phyloP scores from a whole-genome alignment of 2,888 invertebrate species.

The Eurytoma adleriae region DNA sequence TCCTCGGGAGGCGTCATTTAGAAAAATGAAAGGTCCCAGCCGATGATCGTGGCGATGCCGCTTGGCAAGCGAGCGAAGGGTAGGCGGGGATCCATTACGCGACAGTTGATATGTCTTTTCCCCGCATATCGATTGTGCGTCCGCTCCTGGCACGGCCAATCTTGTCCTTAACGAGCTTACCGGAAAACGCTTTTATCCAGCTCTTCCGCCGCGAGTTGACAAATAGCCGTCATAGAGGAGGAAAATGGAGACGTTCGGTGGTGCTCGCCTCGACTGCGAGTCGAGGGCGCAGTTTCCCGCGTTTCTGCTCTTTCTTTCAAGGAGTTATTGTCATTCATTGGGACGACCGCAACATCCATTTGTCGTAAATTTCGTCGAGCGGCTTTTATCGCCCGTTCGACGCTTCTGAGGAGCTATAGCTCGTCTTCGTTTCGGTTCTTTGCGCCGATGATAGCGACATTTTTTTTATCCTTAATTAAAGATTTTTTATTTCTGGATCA shows the following conservation, averaged over 20 bases:
- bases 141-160: conserved; percentile 28
- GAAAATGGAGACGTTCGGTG: conserved; percentile 31
- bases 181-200: conserved; percentile 57
- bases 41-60: neutral
- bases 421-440: neutral
- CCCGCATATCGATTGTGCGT: conserved; percentile 48
- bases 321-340: conserved; percentile 52
- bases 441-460: no score
- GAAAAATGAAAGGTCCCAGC: conserved; percentile 19
- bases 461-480: no score
- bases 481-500: no score
- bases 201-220: conserved; percentile 18
- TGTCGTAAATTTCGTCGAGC: conserved; percentile 38
- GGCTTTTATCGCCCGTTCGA: conserved; percentile 36
- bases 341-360: conserved; percentile 22
- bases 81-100: conserved; percentile 39
- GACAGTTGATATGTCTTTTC: conserved; percentile 52
- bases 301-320: conserved; percentile 16
- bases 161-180: conserved; percentile 54
- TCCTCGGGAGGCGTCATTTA: neutral
- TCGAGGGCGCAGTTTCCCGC: neutral
- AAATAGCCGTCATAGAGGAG: conserved; percentile 49
- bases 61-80: neutral
- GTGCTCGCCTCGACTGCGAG: neutral
- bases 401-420: neutral